These are phyloP conservation scores for Tenualosa ilisha DNA, from an alignment of 2,797 vertebrate species.

Conservation along the genomic window DNA sequence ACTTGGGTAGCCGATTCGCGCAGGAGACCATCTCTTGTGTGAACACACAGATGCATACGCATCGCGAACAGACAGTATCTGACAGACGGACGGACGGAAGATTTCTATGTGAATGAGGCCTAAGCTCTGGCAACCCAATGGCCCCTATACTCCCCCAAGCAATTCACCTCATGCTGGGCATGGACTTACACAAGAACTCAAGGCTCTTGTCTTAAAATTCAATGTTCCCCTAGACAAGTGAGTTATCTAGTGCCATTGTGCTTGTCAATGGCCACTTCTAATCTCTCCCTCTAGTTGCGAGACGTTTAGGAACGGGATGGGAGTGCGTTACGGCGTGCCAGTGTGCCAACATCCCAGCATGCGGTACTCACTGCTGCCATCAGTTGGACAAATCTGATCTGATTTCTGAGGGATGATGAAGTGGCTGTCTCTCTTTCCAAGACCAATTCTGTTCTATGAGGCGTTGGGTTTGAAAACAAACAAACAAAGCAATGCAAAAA, in stretches of 20 bases:
- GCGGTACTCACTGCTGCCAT: background rate
- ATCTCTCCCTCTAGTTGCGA: background rate
- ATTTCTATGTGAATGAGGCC: no score
- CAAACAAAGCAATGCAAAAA: no score
- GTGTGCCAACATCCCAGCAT: constrained; percentile 6
- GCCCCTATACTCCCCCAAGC: background rate
- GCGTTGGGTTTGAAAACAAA: background rate
- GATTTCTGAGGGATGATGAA: constrained; percentile 13
- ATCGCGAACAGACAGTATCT: no score
- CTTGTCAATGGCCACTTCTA: background rate
- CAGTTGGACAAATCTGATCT: constrained; percentile 12
- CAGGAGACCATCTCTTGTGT: no score
- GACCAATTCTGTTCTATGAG: background rate
- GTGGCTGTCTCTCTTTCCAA: constrained; percentile 15
- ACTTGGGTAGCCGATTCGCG: no score
- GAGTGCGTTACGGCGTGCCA: background rate
- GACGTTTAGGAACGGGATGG: background rate
- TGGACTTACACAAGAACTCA: background rate
- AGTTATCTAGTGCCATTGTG: background rate
- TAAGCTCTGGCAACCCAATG: background rate
- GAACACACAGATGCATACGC: no score
- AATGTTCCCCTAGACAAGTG: background rate
- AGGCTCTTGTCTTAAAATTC: background rate
- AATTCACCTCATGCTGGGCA: constrained; percentile 4
- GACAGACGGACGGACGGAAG: no score